Evolutionary conservation across 2,888 invertebrate species (phyloP).

Genomic region (Rapana venosa): DNA sequence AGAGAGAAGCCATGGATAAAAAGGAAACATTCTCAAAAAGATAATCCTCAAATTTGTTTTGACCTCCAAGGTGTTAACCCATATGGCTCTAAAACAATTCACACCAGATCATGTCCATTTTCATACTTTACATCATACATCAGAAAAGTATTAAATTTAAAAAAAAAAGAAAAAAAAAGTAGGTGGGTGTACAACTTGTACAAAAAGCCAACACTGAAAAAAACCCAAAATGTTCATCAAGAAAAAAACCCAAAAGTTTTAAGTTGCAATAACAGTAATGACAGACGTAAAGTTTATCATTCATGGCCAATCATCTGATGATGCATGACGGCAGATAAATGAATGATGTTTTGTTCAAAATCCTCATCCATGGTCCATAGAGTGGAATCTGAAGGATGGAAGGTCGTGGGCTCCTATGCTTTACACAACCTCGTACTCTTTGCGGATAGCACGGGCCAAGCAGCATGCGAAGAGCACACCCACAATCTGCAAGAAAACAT

Average conservation of each 20-base stretch:
- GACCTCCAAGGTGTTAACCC: no score
- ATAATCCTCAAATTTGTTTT: no score
- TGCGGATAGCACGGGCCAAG: constrained; percentile 93
- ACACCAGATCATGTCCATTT: no score
- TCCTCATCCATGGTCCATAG: not conserved
- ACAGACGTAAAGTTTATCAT: constrained; percentile 5
- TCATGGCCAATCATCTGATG: not conserved
- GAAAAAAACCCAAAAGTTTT: not conserved
- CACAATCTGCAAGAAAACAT: constrained; percentile 79
- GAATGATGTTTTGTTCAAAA: constrained; percentile 1
- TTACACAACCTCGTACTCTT: constrained; percentile 87
- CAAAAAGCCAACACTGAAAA: not conserved
- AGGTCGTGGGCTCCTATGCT: not conserved
- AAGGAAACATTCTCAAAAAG: no score
- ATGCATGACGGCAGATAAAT: not conserved
- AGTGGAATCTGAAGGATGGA: not conserved
- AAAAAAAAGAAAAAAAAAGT: not conserved
- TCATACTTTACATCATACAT: not conserved
- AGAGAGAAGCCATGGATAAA: no score
- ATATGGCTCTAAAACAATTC: no score
- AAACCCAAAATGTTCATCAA: not conserved
- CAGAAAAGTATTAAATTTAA: not conserved
- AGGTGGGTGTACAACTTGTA: not conserved
- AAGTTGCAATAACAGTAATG: not conserved
- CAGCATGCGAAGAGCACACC: constrained; percentile 95